phyloP scores from a whole-genome alignment of 2,888 invertebrate species.

The Ectemnius cavifrons region DNA sequence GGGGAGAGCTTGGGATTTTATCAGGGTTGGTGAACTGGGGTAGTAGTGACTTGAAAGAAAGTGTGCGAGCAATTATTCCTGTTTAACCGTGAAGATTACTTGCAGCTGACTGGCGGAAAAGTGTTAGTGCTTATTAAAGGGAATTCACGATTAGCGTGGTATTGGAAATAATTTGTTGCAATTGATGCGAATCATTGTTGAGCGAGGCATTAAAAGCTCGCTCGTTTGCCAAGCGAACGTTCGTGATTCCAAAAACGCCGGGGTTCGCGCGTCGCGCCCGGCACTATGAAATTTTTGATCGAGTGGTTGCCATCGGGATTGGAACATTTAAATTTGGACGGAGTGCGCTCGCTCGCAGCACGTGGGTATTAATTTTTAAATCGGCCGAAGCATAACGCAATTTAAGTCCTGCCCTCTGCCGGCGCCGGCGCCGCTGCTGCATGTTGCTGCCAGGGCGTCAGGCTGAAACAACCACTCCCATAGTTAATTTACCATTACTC shows the following conservation, averaged over 20 bases:
- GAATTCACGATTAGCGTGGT: neutral
- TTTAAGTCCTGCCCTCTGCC: neutral
- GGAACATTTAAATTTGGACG: constrained; percentile 4
- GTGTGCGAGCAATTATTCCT: neutral
- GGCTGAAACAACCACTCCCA: neutral
- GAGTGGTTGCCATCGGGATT: constrained; percentile 1
- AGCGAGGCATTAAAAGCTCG: neutral
- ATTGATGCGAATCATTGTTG: neutral
- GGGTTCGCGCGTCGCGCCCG: neutral
- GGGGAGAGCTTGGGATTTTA: neutral
- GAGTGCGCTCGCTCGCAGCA: neutral
- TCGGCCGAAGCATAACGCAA: neutral
- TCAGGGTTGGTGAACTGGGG: neutral
- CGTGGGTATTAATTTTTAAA: constrained; percentile 5
- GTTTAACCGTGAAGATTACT: neutral
- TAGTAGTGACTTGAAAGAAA: constrained; percentile 1
- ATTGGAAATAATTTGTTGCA: neutral
- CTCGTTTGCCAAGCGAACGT: neutral
- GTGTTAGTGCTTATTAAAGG: neutral
- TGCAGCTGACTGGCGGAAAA: too few species aligned
- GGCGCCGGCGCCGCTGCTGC: neutral
- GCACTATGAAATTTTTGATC: neutral
- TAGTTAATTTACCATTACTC: constrained; percentile 11
- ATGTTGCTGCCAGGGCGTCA: too few species aligned
- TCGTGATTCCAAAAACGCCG: neutral